A percentile compares a stretch with the other conserved stretches of the same genome.
Conservation (phyloP, 2,888 invertebrate species). For the Dysmachus trigonus region DNA sequence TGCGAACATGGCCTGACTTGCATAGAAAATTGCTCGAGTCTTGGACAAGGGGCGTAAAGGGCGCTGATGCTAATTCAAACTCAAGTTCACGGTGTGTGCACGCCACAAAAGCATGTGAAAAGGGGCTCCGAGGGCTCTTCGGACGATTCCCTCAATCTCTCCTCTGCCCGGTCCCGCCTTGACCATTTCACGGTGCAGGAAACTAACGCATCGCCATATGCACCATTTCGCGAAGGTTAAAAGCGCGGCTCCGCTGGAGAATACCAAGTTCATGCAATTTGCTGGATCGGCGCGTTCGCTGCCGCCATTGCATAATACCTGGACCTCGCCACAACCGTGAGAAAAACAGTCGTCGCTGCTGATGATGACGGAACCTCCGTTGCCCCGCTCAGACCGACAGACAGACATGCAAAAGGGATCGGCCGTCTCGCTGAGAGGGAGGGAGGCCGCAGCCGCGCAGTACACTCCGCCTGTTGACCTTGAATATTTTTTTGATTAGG, state of each 20-base stretch:
- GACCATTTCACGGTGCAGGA: background rate
- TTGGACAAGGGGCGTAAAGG: background rate
- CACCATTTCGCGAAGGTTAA: background rate
- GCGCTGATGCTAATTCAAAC: background rate
- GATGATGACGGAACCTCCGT: background rate
- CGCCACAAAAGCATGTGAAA: background rate
- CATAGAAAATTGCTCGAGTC: background rate
- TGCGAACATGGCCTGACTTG: background rate
- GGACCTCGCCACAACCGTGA: background rate
- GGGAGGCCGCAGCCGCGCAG: background rate
- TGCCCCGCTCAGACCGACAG: background rate
- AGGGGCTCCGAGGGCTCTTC: background rate
- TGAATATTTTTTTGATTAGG: conserved; percentile 13
- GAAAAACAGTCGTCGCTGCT: background rate
- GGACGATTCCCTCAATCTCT: background rate
- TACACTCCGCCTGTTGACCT: background rate
- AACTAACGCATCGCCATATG: conserved; percentile 2
- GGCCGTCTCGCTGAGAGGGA: background rate
- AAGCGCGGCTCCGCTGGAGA: background rate
- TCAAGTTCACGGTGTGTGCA: conserved; percentile 24
- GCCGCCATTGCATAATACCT: conserved; percentile 22
- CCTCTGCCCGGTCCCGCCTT: background rate
- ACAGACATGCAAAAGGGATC: conserved; percentile 9
- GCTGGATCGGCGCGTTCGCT: background rate
- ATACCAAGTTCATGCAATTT: background rate